Evolutionary conservation across 2,797 vertebrate genomes (phyloP), one percentile per base, ranked within the genome.

Genomic region (Bufotes viridis): DNA sequence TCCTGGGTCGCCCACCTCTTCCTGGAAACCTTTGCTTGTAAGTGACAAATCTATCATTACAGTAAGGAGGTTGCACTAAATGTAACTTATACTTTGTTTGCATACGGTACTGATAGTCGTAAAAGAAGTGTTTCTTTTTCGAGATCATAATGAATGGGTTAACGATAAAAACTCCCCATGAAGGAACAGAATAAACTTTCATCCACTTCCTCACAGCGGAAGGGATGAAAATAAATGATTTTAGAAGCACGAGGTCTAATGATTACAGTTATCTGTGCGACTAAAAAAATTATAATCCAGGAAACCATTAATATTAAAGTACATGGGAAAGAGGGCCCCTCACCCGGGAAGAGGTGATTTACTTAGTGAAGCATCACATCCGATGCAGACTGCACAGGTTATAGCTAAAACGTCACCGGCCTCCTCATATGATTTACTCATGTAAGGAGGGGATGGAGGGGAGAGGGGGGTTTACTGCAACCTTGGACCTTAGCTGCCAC

Each of bases 211-310:
- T 89, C 65, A 0, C 3, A 3, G 0, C 57, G 42, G 69, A 89
- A 74, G 0, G 29, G 74, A 24, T 20, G 14, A 63, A 78, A 85
- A 78, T 65, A 78, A 61, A 78, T 53, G 24, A 65, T 49, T 78
- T 78, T 78, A 7, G 49, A 85, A 85, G 74, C 22, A 83, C 18
- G 42, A 63, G 34, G 79, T 72, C 58, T 86, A 57, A 79, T 57
- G 60, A 88, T 91, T n/a, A 85, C 20, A 24, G 49, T 8, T 87
- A 87, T 87, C 58, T 87, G 70, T 26, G 6, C 26, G 1, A n/a
- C 0, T 1, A 55, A 0, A 34, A n/a, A n/a, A 12, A 0, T 14
- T 69, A 75, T 90, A 51, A 1, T 53, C 15, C 29, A 76, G 91
- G 61, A 42, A 2, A 1, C 24, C 0, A 10, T 82, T 87, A 70